Evolutionary conservation across 2,797 vertebrate species (phyloP), one percentile per base, ranked within the genome.

Genomic region (Orientallactaga sibirica): DNA sequence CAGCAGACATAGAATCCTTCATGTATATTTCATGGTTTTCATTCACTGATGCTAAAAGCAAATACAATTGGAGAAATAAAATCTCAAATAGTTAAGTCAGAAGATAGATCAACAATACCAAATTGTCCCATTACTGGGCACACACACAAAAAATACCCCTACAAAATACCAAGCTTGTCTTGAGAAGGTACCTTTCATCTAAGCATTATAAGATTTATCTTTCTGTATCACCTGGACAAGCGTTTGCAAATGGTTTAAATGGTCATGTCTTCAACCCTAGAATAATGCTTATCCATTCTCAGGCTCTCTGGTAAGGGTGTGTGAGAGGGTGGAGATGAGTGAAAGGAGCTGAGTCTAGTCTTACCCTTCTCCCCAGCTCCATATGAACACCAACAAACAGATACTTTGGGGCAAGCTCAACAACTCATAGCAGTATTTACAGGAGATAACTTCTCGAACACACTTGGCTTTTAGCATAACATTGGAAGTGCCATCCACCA

Each of bases 21-120:
- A 99, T 99, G 97, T 99, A 98, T 95, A 99, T 99, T 98, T 99
- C 99, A 95, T 99, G 99, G 98, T 99, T 99, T 98, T 99, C 99
- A 98, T 98, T 99, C 95, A 99, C 99, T 96, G 99, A 99, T 2
- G 99, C 99, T 99, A 98, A 98, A 98, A 98, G 98, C 98, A 98
- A 98, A 98, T 97, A 97, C 92, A 97, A 98, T 98, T 97, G 95
- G 97, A 98, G 96, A 98, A 96, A 98, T 96, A 98, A 97, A 98
- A 97, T 97, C 98, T 98, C 97, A 98, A 97, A 98, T 80, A 97
- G 97, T 97, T 97, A 98, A 93, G 96, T 97, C 94, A 97, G 96
- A 97, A 97, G 97, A 94, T 55, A 92, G 76, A 95, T 95, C 91
- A 92, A 76, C 86, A 97, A 79, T 83, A 95, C 95, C 43, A 90